Conservation (phyloP, 2,113 vertebrate species). For the Xenopus borealis region DNA sequence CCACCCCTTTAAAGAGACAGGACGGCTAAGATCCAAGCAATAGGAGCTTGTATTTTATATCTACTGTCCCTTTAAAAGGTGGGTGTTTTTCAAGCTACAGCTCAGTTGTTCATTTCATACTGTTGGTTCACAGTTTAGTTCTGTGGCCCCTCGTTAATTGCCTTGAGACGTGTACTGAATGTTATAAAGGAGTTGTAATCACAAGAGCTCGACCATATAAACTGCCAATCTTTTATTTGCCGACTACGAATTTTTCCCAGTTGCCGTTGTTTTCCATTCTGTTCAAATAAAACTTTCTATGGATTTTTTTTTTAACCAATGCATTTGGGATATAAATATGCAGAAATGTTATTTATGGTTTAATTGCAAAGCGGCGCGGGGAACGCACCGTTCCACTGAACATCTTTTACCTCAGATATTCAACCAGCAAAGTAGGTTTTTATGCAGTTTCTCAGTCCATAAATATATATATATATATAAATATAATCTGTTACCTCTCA, state of each 20-base stretch:
- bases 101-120: neutral
- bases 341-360: conserved; percentile 59
- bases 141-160: accelerated
- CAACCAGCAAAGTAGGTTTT: conserved; percentile 78
- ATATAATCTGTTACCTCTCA: conserved; percentile 70
- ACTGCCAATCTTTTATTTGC: conserved; percentile 41
- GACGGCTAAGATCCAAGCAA: too few species aligned
- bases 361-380: conserved; percentile 65
- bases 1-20: too few species aligned
- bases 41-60: too few species aligned
- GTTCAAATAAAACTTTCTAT: conserved; percentile 50
- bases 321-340: conserved; percentile 61
- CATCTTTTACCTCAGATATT: conserved; percentile 86
- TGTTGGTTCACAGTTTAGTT: neutral
- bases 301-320: conserved; percentile 56
- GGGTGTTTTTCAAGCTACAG: too few species aligned
- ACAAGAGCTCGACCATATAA: conserved; percentile 27
- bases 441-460: conserved; percentile 66
- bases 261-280: conserved; percentile 49
- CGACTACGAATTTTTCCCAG: conserved; percentile 10
- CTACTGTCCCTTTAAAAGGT: too few species aligned
- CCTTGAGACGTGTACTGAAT: conserved; percentile 39
- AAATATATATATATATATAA: neutral
- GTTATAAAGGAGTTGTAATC: neutral
- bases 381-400: conserved; percentile 66